Conservation (phyloP, 2,888 invertebrate species). For the Eupithecia insigniata region DNA sequence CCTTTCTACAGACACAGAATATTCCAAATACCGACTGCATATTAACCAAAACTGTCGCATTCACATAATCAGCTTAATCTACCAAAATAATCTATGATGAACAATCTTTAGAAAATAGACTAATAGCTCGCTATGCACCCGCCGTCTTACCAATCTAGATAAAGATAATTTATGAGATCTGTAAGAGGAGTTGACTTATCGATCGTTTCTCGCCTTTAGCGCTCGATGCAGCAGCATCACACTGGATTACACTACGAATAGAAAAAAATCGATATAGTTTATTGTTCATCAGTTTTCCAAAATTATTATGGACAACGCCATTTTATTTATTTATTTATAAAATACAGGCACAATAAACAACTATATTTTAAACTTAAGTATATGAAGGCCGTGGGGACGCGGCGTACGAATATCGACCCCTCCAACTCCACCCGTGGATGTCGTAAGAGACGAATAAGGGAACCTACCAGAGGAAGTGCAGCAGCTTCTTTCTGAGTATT, state of each 20-base stretch:
- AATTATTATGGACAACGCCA: neutral
- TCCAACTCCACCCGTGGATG: too few species aligned
- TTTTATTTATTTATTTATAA: too few species aligned
- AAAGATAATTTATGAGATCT: conserved; percentile 31
- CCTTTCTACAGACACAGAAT: too few species aligned
- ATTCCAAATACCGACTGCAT: neutral
- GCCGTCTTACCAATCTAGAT: conserved; percentile 28
- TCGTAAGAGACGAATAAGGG: too few species aligned
- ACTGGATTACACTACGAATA: neutral
- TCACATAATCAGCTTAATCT: neutral
- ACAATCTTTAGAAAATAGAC: conserved; percentile 18
- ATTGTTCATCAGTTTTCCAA: neutral
- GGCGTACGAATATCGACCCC: too few species aligned
- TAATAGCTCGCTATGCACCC: conserved; percentile 28
- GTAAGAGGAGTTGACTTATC: neutral
- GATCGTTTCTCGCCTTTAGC: neutral
- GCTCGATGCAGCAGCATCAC: neutral
- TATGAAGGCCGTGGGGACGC: too few species aligned
- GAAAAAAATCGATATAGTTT: neutral
- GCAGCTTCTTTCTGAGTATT: too few species aligned
- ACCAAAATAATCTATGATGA: conserved; percentile 19
- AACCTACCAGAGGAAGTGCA: too few species aligned
- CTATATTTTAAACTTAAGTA: too few species aligned
- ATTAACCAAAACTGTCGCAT: conserved; percentile 2
- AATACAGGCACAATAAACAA: too few species aligned